Base-by-base conservation (phyloP, 2,888 invertebrate species). In the Drosophila helvetica region DNA sequence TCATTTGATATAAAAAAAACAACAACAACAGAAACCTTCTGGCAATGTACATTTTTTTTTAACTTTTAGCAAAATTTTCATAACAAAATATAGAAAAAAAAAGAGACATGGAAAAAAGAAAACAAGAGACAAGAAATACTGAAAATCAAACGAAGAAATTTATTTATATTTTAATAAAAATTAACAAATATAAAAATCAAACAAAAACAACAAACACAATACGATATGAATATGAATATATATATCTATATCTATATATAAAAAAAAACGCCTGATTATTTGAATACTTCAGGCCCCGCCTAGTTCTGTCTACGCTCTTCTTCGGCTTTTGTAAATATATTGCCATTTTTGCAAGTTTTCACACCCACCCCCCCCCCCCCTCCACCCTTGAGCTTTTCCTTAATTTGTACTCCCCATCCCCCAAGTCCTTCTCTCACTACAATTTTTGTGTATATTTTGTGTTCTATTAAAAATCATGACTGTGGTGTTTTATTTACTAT, bases 401-500 rank as follows among this genome's bases (percentile, higher is more conserved):
- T 12, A 8, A 12, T 19, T 52, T 33, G 48, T 51, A 61, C 38
- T 17, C 18, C 47, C 38, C 15, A 5, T 6, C 0, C 15, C 22
- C 22, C 22, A 5, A 5, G 12, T 38, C 38, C 38, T 15, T 2
- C 15, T 15, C 59, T 43, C 43, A 47, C 45, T 56, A 50, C 46
- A 57, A 63, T 58, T 65, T 73, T 80, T 66, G 65, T 66, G 68
- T 67, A 65, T 66, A 67, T 67, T 80, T 87, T 78, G 65, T 77
- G 74, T 74, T 66, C 70, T 69, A 68, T 64, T 64, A 70, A 72
- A 60, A 86, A 80, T 77, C 80, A 80, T 88, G 89, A 89, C 90
- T 90, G 90, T 90, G 89, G 90, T 90, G 88, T 89, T 88, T 89
- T 80, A 81, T 80, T 80, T 87, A 88, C 86, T 89, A 89, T 86